Evolutionary conservation across 2,888 invertebrate genomes (phyloP).

Genomic region (Xanthia icteritia): DNA sequence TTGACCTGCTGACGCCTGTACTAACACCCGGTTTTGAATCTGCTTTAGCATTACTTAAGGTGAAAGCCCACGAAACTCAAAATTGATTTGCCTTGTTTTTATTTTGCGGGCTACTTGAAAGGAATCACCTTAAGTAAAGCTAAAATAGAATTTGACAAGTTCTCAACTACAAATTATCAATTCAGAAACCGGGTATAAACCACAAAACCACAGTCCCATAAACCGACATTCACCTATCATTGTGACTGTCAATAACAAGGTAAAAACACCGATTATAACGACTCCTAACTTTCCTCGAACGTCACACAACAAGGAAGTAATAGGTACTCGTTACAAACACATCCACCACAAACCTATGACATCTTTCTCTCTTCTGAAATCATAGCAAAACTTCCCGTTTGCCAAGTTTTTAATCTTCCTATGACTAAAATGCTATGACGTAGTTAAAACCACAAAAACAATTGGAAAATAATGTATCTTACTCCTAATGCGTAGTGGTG

Average conservation of each 20-base stretch:
- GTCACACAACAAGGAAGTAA: conserved; percentile 5
- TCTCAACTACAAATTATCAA: no score
- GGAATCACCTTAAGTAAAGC: no score
- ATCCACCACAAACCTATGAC: not conserved
- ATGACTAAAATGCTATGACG: conserved; percentile 24
- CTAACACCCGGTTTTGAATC: no score
- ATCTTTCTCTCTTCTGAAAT: not conserved
- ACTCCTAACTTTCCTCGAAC: not conserved
- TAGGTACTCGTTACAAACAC: not conserved
- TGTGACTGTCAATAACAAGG: not conserved
- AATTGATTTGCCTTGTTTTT: no score
- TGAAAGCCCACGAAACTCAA: no score
- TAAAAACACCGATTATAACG: not conserved
- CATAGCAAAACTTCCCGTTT: not conserved
- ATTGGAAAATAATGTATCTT: not conserved
- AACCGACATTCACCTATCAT: not conserved
- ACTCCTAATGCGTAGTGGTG: not conserved
- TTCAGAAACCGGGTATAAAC: no score
- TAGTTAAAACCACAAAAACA: not conserved
- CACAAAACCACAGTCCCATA: no score
- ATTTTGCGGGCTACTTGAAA: no score
- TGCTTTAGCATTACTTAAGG: no score
- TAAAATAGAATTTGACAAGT: no score
- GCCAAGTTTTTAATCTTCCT: not conserved
- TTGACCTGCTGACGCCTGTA: no score